Base-by-base conservation (phyloP, 2,797 vertebrate species). In the Meriones psammophilus region DNA sequence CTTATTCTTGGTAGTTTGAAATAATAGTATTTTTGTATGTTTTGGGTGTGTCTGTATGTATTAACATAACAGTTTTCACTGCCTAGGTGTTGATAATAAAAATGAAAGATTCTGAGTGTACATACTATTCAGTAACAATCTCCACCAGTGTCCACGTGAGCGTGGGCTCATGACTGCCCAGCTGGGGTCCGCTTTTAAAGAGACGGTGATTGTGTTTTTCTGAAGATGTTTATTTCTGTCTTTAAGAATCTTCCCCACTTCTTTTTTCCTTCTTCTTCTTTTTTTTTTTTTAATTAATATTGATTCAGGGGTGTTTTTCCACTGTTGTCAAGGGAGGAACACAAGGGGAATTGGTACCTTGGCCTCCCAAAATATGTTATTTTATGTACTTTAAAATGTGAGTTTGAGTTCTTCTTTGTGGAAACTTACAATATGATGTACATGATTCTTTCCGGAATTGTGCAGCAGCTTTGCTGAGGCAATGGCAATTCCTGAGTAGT, bases 1-100 rank as follows among this genome's bases (percentile, higher is more conserved):
- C 99, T 99, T 99, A 99, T 99, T 99, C 99, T 99, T 99, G 99
- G 99, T 99, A 99, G 99, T 99, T 99, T 99, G 99, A 99, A 99
- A 99, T 98, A 98, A 99, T 99, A 99, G 99, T 99, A 99, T 99
- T 99, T 99, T 99, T 99, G 99, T 99, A 99, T 98, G 99, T 99
- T 99, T 99, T 99, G 99, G 98, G 99, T 99, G 99, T 99, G 99
- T 99, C 98, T 98, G 99, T 99, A 99, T 99, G 99, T 99, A 99
- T 98, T 98, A 98, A 98, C 99, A 99, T 99, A 99, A 99, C 99
- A 98, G 99, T 99, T 99, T 98, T 99, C 99, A 99, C 99, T 99
- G 99, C 99, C 99, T 99, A 99, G 99, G 99, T 99, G 99, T 99
- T 98, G 99, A 99, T 99, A 98, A 99, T 99, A 98, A 99, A 97